These are phyloP conservation scores for Steinernema feltiae DNA, from an alignment of 1,140 invertebrate species.

Conservation along the genomic window DNA sequence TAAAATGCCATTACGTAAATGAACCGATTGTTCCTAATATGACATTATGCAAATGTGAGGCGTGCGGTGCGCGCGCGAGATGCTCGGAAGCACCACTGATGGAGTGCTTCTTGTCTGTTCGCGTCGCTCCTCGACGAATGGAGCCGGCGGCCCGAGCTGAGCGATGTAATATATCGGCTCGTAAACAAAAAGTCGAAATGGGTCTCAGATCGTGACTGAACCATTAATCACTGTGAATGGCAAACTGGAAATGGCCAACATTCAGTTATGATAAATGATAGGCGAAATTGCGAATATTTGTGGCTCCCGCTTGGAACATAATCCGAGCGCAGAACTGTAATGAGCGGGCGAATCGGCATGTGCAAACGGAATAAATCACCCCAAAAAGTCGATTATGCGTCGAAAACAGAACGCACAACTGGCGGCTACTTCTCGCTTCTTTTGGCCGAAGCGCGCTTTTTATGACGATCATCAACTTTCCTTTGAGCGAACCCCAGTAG, in stretches of 20 bases:
- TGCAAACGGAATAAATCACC: constrained; percentile 2
- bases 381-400: constrained; percentile 3
- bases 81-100: not conserved
- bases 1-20: not conserved
- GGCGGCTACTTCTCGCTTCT: not conserved
- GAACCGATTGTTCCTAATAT: not conserved
- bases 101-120: not conserved
- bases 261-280: constrained; percentile 9
- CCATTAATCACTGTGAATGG: constrained; percentile 12
- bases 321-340: constrained; percentile 8
- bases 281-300: constrained; percentile 14
- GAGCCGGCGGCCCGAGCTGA: constrained; percentile 7
- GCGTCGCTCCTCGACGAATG: not conserved
- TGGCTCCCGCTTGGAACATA: constrained; percentile 14
- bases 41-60: not conserved
- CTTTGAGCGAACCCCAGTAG: not conserved
- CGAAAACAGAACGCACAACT: not conserved
- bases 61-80: too few species aligned
- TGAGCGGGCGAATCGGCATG: not conserved
- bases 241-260: constrained; percentile 13
- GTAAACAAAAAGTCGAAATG: constrained; percentile 15
- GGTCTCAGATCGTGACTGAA: constrained; percentile 8
- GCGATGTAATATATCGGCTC: constrained; percentile 15
- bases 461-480: not conserved
- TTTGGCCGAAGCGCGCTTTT: not conserved